Evolutionary conservation across 2,797 vertebrate species (phyloP).

Genomic region (Smutsia temminckii): DNA sequence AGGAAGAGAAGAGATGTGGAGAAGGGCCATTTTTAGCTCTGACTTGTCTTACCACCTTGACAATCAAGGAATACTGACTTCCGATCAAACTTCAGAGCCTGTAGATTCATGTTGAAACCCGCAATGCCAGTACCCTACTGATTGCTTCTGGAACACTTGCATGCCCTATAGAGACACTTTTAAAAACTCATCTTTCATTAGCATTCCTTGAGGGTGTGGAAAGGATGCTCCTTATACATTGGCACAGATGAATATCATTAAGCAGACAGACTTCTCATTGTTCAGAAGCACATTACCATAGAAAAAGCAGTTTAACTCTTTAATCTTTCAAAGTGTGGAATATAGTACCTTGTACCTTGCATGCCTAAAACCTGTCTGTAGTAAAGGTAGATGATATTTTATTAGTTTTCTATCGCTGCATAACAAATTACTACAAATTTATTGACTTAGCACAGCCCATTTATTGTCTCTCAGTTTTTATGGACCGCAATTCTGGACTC

Average conservation of each 20-base stretch:
- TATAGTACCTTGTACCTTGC: background rate
- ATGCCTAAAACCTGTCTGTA: background rate
- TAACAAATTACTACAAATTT: background rate
- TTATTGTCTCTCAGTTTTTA: background rate
- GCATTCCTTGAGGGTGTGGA: background rate
- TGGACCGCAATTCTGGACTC: background rate
- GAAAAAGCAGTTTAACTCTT: background rate
- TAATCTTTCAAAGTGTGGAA: background rate
- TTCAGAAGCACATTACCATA: background rate
- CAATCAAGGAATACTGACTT: background rate
- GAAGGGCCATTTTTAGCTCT: background rate
- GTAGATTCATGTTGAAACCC: background rate
- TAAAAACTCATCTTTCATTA: constrained; percentile 47
- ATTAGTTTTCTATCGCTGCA: background rate
- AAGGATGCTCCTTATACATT: constrained; percentile 14
- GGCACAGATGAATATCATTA: background rate
- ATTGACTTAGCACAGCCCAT: background rate
- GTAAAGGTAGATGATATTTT: background rate
- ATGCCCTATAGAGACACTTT: background rate
- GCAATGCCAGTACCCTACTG: background rate
- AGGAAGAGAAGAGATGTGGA: background rate
- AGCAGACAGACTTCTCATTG: background rate
- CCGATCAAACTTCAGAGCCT: background rate
- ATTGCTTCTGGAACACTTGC: background rate
- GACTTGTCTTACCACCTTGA: background rate